Evolutionary conservation across 2,113 vertebrate species (phyloP), one percentile per base, ranked within the genome.

Genomic region (Stegastes partitus): DNA sequence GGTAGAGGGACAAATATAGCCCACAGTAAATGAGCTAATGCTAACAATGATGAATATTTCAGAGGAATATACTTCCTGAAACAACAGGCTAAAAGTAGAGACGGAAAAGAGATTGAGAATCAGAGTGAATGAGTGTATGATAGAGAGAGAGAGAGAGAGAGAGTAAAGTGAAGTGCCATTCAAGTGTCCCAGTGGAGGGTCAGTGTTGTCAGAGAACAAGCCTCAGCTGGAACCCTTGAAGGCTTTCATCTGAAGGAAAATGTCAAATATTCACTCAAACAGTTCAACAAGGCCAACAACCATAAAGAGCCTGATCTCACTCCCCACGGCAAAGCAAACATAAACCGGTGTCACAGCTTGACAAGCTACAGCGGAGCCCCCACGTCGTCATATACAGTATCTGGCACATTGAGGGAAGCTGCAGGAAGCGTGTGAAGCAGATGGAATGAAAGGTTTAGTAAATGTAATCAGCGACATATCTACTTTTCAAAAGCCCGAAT

Each of bases 191-290:
- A 11, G 63, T 5, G 77, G 73, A 81, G 51, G 71, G 59, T 55
- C 50, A 2, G 57, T 26, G 56, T 47, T 61, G 75, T 75, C 66
- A 59, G 68, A 54, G 25, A 70, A 56, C 64, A 54, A 54, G 56
- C 53, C 61, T 18, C 45, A 74, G 67, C 72, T 44, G 63, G 16
- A 81, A 19, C 45, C n/a, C 51, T 69, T 51, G 34, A 83, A 68
- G 71, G 64, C 44, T 79, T 82, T 84, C 31, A 72, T 74, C 47
- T 63, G 61, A 53, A 34, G 42, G 71, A 51, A 83, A 87, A 87
- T 82, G 77, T 85, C 82, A 89, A 79, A 82, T 65, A 81, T 63
- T 77, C 71, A 65, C 11, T 69, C 57, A 34, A 61, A 78, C 9
- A 42, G 55, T 75, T 79, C 65, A 77, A 22, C 62, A 45, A 55